Evolutionary conservation across 1,140 invertebrate species (phyloP).

Genomic region (Hesperophylax magnus): DNA sequence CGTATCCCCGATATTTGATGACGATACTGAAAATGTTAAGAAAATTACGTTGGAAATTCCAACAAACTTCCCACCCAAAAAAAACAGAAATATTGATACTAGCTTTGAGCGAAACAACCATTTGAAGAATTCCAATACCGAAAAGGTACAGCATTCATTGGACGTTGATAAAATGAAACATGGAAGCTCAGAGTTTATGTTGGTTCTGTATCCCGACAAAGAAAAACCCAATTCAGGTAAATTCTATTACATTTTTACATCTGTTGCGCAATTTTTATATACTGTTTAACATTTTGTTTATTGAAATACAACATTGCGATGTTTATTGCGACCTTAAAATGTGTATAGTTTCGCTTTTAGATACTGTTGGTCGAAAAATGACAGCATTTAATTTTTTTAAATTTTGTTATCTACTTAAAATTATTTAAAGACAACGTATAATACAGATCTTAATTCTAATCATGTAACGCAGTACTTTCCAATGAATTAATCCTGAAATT

Average conservation of each 20-base stretch:
- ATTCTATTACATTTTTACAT: not conserved
- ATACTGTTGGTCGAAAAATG: too few relatives aligned
- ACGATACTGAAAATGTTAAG: conserved; percentile 42
- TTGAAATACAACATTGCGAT: too few relatives aligned
- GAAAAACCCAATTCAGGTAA: conserved; percentile 68
- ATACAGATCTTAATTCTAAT: too few relatives aligned
- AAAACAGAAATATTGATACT: conserved; percentile 37
- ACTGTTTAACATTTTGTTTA: not conserved
- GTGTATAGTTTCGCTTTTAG: too few relatives aligned
- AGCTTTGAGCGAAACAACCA: conserved; percentile 16
- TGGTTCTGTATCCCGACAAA: conserved; percentile 80
- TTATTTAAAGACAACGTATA: too few relatives aligned
- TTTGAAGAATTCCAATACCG: conserved; percentile 37
- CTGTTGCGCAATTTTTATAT: too few relatives aligned
- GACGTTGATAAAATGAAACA: conserved; percentile 39
- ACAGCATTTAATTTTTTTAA: too few relatives aligned
- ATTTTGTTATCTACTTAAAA: too few relatives aligned
- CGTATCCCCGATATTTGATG: conserved; percentile 50
- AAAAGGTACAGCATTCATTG: conserved; percentile 1
- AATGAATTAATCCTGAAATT: too few relatives aligned
- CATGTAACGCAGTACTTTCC: too few relatives aligned
- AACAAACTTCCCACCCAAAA: conserved; percentile 29
- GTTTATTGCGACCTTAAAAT: too few relatives aligned
- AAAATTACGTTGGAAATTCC: conserved; percentile 46
- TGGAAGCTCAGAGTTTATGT: conserved; percentile 82